Conservation (phyloP, 2,113 vertebrate genomes). For the Oreochromis tanganicae region DNA sequence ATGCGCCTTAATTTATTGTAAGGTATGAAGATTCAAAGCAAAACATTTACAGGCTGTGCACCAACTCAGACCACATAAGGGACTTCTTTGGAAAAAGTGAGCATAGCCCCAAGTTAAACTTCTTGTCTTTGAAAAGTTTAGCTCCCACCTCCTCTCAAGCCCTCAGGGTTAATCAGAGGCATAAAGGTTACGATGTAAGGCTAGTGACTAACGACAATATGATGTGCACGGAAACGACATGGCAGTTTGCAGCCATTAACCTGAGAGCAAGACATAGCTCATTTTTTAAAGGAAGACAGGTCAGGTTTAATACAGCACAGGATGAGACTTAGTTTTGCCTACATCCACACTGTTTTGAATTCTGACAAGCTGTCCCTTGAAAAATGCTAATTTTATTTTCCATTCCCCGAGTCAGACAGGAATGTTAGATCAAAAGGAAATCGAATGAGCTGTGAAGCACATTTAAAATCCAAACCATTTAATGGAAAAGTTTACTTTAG, state of each 20-base stretch:
- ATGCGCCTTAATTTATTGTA: constrained; percentile 94
- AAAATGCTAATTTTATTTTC: background rate
- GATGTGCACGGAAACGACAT: constrained; percentile 68
- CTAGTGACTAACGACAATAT: constrained; percentile 75
- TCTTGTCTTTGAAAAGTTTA: constrained; percentile 52
- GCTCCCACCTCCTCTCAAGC: constrained; percentile 48
- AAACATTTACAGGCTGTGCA: constrained; percentile 87
- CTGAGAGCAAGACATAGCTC: constrained; percentile 36
- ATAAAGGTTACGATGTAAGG: constrained; percentile 87
- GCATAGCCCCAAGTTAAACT: constrained; percentile 17
- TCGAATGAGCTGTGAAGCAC: background rate
- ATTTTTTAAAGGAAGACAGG: constrained; percentile 38
- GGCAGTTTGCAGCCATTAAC: constrained; percentile 74
- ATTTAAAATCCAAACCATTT: background rate
- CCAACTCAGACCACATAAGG: constrained; percentile 84
- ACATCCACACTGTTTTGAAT: background rate
- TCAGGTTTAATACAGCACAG: constrained; percentile 32
- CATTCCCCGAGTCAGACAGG: background rate
- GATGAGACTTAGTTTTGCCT: constrained; percentile 35
- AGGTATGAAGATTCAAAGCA: constrained; percentile 93
- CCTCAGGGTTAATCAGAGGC: constrained; percentile 75
- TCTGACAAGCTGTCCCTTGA: background rate
- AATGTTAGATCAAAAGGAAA: background rate
- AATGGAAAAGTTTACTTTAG: background rate
- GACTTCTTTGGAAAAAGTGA: constrained; percentile 57